Conservation (phyloP, 2,888 invertebrate genomes). For the Lathronympha strigana region DNA sequence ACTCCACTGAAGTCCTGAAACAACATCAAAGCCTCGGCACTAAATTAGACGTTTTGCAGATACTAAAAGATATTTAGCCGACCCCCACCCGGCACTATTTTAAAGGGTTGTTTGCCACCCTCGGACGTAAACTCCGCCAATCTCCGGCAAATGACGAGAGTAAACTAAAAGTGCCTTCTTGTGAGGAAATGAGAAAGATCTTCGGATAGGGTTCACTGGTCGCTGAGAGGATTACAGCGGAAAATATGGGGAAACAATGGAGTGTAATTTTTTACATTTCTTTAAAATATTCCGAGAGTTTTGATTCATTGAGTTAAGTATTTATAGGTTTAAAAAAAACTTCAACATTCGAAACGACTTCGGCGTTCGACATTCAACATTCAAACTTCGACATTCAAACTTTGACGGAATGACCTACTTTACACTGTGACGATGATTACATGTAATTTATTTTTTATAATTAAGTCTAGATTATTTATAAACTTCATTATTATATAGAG, state of each 20-base stretch:
- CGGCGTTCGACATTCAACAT: no score
- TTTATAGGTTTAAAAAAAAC: not conserved
- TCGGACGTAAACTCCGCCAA: conserved; percentile 39
- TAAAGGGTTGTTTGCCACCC: conserved; percentile 72
- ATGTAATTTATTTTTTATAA: no score
- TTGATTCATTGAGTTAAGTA: not conserved
- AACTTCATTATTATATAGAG: no score
- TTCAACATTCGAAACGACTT: no score
- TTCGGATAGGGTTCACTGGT: conserved; percentile 21
- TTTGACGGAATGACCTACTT: no score
- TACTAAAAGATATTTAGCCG: conserved; percentile 78
- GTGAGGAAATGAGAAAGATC: conserved; percentile 30
- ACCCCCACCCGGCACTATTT: conserved; percentile 66
- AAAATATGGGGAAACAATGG: conserved; percentile 11
- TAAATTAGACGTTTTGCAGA: conserved; percentile 79
- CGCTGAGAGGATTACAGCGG: conserved; percentile 11
- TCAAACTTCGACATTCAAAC: no score
- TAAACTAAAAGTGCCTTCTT: conserved; percentile 33
- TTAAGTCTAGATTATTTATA: no score
- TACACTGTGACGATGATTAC: no score
- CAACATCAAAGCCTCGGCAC: conserved; percentile 73
- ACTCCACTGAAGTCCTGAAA: conserved; percentile 49
- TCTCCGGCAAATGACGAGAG: conserved; percentile 40
- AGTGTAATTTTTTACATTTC: not conserved
- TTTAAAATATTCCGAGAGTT: not conserved